phyloP scores from a whole-genome alignment of 2,888 invertebrate species.

The Lochmaea capreae region DNA sequence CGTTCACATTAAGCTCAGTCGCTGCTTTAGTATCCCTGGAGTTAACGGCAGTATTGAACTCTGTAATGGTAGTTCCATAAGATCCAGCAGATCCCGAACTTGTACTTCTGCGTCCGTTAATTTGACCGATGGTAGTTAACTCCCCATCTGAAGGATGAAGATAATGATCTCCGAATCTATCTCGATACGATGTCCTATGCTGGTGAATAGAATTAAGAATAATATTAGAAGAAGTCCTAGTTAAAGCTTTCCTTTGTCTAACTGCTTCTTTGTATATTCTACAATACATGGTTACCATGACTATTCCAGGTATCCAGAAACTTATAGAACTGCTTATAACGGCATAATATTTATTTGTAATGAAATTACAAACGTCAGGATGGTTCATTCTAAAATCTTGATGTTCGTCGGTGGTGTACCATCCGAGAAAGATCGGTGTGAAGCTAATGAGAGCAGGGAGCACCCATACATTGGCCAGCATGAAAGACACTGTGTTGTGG shows the following conservation, averaged over 20 bases:
- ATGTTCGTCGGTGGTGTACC: constrained; percentile 77
- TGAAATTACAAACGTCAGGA: constrained; percentile 84
- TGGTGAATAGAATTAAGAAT: constrained; percentile 86
- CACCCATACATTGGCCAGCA: constrained; percentile 92
- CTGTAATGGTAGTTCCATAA: constrained; percentile 67
- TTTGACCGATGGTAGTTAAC: constrained; percentile 67
- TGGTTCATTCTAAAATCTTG: constrained; percentile 69
- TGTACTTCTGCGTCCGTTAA: constrained; percentile 72
- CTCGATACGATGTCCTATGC: constrained; percentile 77
- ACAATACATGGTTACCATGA: constrained; percentile 93
- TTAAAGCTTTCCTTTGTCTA: constrained; percentile 83
- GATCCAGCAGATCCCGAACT: constrained; percentile 69
- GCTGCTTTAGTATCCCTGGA: constrained; percentile 72
- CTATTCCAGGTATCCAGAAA: constrained; percentile 92
- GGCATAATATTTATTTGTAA: constrained; percentile 88
- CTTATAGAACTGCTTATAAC: constrained; percentile 90
- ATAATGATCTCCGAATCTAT: constrained; percentile 66
- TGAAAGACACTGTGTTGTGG: constrained; percentile 80
- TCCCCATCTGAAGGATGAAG: constrained; percentile 73
- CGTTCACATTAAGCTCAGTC: constrained; percentile 78
- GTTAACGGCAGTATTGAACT: constrained; percentile 61
- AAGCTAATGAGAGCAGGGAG: constrained; percentile 93
- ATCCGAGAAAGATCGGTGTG: constrained; percentile 92
- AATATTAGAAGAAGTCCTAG: constrained; percentile 88
- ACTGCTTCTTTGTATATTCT: constrained; percentile 86